Percentiles rank a stretch among this genome's conserved stretches.
These are phyloP conservation scores for Brachyopa scutellaris DNA, from an alignment of 2,888 invertebrate species.

Conservation along the genomic window DNA sequence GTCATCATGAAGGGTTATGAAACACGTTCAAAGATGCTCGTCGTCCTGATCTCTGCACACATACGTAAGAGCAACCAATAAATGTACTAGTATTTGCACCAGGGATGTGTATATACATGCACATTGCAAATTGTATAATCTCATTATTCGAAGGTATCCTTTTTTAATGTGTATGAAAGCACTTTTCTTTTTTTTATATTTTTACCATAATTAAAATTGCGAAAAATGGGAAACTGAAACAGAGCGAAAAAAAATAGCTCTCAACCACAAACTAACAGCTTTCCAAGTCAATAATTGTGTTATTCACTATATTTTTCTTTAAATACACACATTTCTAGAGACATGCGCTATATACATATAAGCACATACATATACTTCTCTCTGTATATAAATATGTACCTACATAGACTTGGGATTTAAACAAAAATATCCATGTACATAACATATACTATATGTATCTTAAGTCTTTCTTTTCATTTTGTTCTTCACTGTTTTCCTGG, in stretches of 20 bases:
- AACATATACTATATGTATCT: not conserved
- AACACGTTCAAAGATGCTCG: slow-evolving; percentile 44
- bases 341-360: slow-evolving; percentile 60
- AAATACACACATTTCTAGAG: slow-evolving; percentile 66
- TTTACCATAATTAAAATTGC: slow-evolving; percentile 44
- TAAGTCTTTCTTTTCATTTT: slow-evolving; percentile 7
- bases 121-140: slow-evolving; percentile 67
- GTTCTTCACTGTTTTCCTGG: slow-evolving; percentile 1
- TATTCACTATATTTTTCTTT: slow-evolving; percentile 65
- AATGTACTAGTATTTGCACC: slow-evolving; percentile 43
- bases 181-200: slow-evolving; percentile 13
- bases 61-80: slow-evolving; percentile 25
- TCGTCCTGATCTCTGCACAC: slow-evolving; percentile 27
- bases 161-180: slow-evolving; percentile 20
- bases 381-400: slow-evolving; percentile 17
- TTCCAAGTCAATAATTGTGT: slow-evolving; percentile 69
- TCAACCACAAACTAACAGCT: slow-evolving; percentile 67
- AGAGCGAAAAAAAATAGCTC: slow-evolving; percentile 26
- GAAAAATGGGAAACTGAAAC: slow-evolving; percentile 20
- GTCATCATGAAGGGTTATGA: slow-evolving; percentile 61
- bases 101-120: slow-evolving; percentile 57
- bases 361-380: slow-evolving; percentile 13
- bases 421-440: slow-evolving; percentile 30
- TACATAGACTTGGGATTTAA: slow-evolving; percentile 34
- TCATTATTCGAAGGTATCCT: slow-evolving; percentile 50